These are phyloP conservation scores for Rousettus madagascariensis DNA, from an alignment of 2,797 vertebrate species.

Conservation along the genomic window DNA sequence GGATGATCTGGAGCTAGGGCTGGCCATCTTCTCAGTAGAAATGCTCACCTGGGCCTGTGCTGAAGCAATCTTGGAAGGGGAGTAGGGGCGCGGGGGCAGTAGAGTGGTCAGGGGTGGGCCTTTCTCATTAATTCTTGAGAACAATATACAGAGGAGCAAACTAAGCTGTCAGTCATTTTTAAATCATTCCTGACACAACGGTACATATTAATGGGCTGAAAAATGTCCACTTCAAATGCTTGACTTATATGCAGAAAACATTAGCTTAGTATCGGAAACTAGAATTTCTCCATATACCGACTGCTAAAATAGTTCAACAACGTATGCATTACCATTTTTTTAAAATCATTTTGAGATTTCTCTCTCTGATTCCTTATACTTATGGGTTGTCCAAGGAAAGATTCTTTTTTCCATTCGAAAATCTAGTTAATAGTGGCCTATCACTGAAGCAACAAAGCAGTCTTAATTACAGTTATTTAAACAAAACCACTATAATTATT, in stretches of 20 bases:
- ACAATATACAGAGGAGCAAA: background rate
- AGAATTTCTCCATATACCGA: background rate
- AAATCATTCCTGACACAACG: background rate
- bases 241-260: slow-evolving; percentile 32
- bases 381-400: background rate
- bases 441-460: slow-evolving; percentile 23
- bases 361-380: background rate
- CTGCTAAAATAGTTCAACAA: background rate
- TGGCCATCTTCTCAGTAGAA: background rate
- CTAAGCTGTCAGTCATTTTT: background rate
- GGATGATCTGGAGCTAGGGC: background rate
- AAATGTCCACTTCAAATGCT: background rate
- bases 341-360: background rate
- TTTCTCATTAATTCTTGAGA: slow-evolving; percentile 10
- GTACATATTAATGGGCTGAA: background rate
- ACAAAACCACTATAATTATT: background rate
- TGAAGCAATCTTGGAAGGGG: background rate
- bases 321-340: background rate
- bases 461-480: slow-evolving; percentile 50
- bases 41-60: background rate
- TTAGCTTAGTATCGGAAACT: background rate
- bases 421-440: background rate
- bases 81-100: background rate
- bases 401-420: slow-evolving; percentile 11
- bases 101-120: accelerated